phyloP scores from a whole-genome alignment of 1,140 invertebrate species.

The Tribolium castaneum region DNA sequence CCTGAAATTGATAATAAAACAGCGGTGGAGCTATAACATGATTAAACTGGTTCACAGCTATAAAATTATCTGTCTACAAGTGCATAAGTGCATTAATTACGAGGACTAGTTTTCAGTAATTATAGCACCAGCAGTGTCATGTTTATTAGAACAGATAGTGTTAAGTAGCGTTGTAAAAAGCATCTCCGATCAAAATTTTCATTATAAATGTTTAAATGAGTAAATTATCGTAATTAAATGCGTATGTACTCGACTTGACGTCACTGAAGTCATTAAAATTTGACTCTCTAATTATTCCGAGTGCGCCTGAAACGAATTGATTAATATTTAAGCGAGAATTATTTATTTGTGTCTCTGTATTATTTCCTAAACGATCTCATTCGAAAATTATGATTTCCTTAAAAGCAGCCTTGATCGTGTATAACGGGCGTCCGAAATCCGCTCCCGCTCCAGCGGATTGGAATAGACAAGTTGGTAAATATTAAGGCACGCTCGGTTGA shows the following conservation, averaged over 20 bases:
- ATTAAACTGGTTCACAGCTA: neutral
- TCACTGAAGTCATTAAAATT: too few species aligned
- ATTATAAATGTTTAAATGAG: too few species aligned
- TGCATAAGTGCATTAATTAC: neutral
- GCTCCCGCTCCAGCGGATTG: conserved; percentile 5
- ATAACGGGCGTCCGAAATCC: neutral
- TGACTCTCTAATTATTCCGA: too few species aligned
- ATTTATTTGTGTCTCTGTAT: neutral
- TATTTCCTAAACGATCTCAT: neutral
- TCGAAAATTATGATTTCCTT: neutral
- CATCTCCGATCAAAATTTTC: too few species aligned
- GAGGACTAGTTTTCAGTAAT: neutral
- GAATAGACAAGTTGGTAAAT: conserved; percentile 25
- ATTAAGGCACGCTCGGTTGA: conserved; percentile 20
- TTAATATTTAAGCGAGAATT: too few species aligned
- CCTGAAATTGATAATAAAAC: neutral
- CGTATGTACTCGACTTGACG: too few species aligned
- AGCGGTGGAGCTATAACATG: neutral
- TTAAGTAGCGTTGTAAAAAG: neutral
- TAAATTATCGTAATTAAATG: too few species aligned
- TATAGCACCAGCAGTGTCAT: neutral
- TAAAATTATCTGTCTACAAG: neutral
- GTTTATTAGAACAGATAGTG: neutral
- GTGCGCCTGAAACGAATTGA: too few species aligned
- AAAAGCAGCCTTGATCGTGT: neutral